Evolutionary conservation across 2,888 invertebrate genomes (phyloP).

Genomic region (Hydroisotoma schaefferi): DNA sequence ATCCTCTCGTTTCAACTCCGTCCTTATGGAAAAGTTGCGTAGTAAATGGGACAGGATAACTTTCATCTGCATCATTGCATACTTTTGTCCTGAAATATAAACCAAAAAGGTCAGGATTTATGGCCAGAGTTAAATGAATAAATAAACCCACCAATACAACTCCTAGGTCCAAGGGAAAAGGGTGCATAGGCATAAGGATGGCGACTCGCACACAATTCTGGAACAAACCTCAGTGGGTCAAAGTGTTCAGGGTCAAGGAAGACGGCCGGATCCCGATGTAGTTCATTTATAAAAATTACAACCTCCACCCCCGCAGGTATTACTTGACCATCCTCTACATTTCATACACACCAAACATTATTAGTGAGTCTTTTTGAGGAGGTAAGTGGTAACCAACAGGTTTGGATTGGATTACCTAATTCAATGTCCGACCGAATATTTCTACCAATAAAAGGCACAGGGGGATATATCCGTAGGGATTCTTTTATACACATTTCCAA

Average conservation of each 20-base stretch:
- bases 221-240: slow-evolving; percentile 56
- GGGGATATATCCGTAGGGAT: slow-evolving; percentile 1
- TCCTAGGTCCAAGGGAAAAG: slow-evolving; percentile 52
- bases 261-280: slow-evolving; percentile 54
- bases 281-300: slow-evolving; percentile 19
- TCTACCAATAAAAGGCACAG: neutral
- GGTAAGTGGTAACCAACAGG: too few relatives aligned
- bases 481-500: slow-evolving; percentile 14
- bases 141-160: slow-evolving; percentile 38
- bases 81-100: slow-evolving; percentile 10
- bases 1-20: neutral
- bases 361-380: too few relatives aligned
- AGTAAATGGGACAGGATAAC: slow-evolving; percentile 2
- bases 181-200: slow-evolving; percentile 54
- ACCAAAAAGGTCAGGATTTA: too few relatives aligned
- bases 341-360: too few relatives aligned
- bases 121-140: too few relatives aligned
- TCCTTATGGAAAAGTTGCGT: neutral
- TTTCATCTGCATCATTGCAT: slow-evolving; percentile 15
- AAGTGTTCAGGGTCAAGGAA: slow-evolving; percentile 56
- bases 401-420: too few relatives aligned
- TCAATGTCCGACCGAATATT: neutral
- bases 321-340: slow-evolving; percentile 6
- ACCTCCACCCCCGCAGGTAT: slow-evolving; percentile 4
- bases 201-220: slow-evolving; percentile 52